A percentile compares a stretch with the other conserved stretches of the same genome.
These are phyloP conservation scores for Mesitornis unicolor DNA, from an alignment of 2,113 vertebrate species.

Conservation along the genomic window DNA sequence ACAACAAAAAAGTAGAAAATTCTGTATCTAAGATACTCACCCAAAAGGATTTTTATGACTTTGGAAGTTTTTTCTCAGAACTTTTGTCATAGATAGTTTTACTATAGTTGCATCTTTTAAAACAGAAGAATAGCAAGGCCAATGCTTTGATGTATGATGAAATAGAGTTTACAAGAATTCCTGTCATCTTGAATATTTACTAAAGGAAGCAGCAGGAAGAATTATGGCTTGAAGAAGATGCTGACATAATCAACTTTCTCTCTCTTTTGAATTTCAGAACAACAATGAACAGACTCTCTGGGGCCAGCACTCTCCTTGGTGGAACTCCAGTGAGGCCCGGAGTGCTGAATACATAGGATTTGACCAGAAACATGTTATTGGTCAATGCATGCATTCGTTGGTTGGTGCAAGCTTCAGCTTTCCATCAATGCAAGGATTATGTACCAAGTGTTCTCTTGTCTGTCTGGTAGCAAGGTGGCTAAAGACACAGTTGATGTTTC, in stretches of 20 bases:
- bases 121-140: neutral
- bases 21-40: neutral
- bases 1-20: neutral
- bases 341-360: neutral
- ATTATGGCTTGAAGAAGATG: neutral
- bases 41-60: neutral
- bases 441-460: rapidly evolving
- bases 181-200: neutral
- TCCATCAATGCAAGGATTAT: neutral
- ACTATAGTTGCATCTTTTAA: neutral
- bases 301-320: neutral
- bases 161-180: neutral
- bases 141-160: neutral
- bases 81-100: neutral
- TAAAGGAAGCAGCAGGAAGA: neutral
- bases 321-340: neutral
- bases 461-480: neutral
- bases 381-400: neutral
- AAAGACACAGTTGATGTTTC: neutral
- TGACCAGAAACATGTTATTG: neutral
- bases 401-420: neutral
- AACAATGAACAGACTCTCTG: neutral
- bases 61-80: neutral
- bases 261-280: neutral
- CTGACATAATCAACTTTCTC: neutral